phyloP scores from a whole-genome alignment of 2,797 vertebrate genomes.

The Eutrigla gurnardus region DNA sequence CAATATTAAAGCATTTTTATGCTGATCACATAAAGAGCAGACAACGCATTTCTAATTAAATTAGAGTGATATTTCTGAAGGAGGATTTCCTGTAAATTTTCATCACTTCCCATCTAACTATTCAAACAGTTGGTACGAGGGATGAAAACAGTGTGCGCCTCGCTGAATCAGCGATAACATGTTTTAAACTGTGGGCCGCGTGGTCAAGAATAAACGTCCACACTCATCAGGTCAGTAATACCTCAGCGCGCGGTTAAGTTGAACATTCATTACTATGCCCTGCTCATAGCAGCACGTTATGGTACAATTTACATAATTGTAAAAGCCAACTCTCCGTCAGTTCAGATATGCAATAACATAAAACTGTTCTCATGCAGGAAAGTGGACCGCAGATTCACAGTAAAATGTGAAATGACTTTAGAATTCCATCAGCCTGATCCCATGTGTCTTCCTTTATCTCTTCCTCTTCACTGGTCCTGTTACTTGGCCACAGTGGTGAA shows the following conservation, averaged over 20 bases:
- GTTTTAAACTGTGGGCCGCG: too few species aligned
- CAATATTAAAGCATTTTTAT: not conserved
- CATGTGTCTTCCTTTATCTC: constrained; percentile 2
- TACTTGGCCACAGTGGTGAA: not conserved
- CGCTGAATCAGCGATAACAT: not conserved
- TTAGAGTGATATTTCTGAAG: not conserved
- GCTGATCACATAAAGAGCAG: not conserved
- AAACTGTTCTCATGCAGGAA: constrained; percentile 22
- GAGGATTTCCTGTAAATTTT: not conserved
- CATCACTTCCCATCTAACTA: not conserved
- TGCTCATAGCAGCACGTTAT: constrained; percentile 14
- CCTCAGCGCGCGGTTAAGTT: not conserved
- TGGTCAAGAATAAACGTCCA: constrained; percentile 7
- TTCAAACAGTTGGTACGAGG: constrained; percentile 6
- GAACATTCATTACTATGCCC: constrained; percentile 16
- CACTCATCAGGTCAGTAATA: not conserved
- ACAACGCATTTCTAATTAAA: not conserved
- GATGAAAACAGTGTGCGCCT: not conserved
- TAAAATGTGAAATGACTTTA: constrained; percentile 3
- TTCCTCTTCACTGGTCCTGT: not conserved
- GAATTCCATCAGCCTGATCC: constrained; percentile 18
- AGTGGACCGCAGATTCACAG: constrained; percentile 17
- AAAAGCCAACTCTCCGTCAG: constrained; percentile 11
- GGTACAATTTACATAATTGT: constrained; percentile 20
- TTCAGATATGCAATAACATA: constrained; percentile 16